phyloP scores from a whole-genome alignment of 2,113 vertebrate species.

The Gobiocypris rarus region DNA sequence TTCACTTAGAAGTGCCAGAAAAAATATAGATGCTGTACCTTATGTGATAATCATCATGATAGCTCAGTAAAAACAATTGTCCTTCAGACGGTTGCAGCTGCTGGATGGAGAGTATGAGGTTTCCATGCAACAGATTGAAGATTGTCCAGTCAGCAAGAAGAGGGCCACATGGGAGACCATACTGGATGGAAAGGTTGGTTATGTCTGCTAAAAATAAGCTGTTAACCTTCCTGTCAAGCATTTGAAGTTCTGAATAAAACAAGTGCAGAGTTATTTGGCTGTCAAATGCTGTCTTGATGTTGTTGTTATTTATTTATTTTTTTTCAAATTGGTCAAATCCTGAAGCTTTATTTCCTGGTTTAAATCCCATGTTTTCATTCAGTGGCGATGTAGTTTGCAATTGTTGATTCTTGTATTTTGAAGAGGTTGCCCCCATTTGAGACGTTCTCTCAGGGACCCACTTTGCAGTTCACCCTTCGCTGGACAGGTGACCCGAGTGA shows the following conservation, averaged over 20 bases:
- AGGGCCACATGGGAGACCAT: slow-evolving; percentile 99
- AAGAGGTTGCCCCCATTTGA: slow-evolving; percentile 97
- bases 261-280: not conserved
- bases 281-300: not conserved
- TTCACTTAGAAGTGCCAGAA: not conserved
- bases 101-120: slow-evolving; percentile 98
- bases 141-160: slow-evolving; percentile 97
- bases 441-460: slow-evolving; percentile 99
- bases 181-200: slow-evolving; percentile 91
- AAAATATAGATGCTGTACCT: not conserved
- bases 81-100: slow-evolving; percentile 89
- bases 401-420: not conserved
- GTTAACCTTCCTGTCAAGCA: not conserved
- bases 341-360: too few relatives aligned
- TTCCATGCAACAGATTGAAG: slow-evolving; percentile 98
- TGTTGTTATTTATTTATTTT: too few relatives aligned
- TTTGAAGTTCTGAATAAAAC: not conserved
- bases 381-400: not conserved
- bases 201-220: not conserved
- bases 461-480: slow-evolving; percentile 95
- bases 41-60: not conserved
- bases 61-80: not conserved
- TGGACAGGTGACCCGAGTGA: slow-evolving; percentile 93
- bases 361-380: not conserved
- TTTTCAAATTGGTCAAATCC: too few relatives aligned